Percentiles rank a stretch among this genome's conserved stretches.
These are phyloP conservation scores for Strigamia transsilvanica DNA, from an alignment of 2,888 invertebrate species.

Conservation along the genomic window DNA sequence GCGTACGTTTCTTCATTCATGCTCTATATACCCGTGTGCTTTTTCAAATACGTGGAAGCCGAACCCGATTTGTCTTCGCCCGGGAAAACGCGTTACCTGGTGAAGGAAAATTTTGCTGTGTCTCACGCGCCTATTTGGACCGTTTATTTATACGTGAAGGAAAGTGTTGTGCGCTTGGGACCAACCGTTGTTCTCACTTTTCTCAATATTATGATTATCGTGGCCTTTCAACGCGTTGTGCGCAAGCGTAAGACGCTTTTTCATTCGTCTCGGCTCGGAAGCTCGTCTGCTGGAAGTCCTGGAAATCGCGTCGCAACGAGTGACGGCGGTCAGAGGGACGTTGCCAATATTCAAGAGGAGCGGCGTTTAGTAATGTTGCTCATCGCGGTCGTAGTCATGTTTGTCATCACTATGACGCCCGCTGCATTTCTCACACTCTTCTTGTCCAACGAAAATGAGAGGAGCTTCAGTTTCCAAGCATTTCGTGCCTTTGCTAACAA, in stretches of 20 bases:
- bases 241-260: conserved; percentile 63
- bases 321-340: conserved; percentile 57
- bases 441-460: conserved; percentile 62
- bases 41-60: conserved; percentile 62
- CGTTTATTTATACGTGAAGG: conserved; percentile 64
- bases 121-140: conserved; percentile 61
- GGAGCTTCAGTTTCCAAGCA: conserved; percentile 62
- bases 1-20: conserved; percentile 64
- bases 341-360: conserved; percentile 64
- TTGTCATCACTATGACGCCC: conserved; percentile 67
- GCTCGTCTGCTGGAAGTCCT: background rate
- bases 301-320: conserved; percentile 37
- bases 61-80: conserved; percentile 28
- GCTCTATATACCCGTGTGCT: conserved; percentile 65
- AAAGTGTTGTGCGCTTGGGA: conserved; percentile 65
- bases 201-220: conserved; percentile 66
- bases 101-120: conserved; percentile 60
- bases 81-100: conserved; percentile 57
- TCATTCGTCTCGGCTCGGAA: conserved; percentile 40
- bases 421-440: conserved; percentile 66
- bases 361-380: conserved; percentile 65
- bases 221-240: conserved; percentile 65
- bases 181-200: conserved; percentile 66
- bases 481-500: conserved; percentile 66
- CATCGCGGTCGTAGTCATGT: conserved; percentile 66